These are phyloP conservation scores for Hippoglossus hippoglossus DNA, from an alignment of 2,797 vertebrate species.

Conservation along the genomic window DNA sequence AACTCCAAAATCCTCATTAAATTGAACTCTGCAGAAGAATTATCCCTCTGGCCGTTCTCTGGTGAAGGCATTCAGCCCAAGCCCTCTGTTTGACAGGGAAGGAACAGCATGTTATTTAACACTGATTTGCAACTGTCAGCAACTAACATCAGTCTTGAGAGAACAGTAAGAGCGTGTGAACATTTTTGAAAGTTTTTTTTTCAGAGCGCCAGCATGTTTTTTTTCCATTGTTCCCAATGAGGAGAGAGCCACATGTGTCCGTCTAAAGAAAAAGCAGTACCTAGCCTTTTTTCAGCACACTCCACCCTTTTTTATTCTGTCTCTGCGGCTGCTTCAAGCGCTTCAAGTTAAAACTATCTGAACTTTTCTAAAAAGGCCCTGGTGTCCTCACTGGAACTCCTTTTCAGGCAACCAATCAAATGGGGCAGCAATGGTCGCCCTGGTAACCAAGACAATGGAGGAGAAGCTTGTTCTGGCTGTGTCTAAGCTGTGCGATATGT, in stretches of 20 bases:
- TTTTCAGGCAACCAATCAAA: not conserved
- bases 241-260: not conserved
- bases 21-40: constrained; percentile 81
- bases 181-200: not conserved
- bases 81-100: constrained; percentile 84
- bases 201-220: not conserved
- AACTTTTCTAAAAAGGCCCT: not conserved
- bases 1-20: constrained; percentile 63
- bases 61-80: constrained; percentile 84
- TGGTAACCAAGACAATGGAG: not conserved
- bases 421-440: too few species aligned
- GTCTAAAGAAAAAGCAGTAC: not conserved
- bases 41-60: constrained; percentile 89
- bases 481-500: not conserved
- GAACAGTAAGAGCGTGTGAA: constrained; percentile 66
- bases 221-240: not conserved
- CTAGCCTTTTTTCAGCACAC: not conserved
- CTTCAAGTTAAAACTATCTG: not conserved
- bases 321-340: not conserved
- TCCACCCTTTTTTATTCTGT: not conserved
- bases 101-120: constrained; percentile 93
- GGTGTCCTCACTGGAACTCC: not conserved
- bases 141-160: constrained; percentile 89
- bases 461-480: not conserved
- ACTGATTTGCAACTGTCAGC: constrained; percentile 95